Conservation (phyloP, 2,113 vertebrate genomes). For the Pluvianellus socialis region DNA sequence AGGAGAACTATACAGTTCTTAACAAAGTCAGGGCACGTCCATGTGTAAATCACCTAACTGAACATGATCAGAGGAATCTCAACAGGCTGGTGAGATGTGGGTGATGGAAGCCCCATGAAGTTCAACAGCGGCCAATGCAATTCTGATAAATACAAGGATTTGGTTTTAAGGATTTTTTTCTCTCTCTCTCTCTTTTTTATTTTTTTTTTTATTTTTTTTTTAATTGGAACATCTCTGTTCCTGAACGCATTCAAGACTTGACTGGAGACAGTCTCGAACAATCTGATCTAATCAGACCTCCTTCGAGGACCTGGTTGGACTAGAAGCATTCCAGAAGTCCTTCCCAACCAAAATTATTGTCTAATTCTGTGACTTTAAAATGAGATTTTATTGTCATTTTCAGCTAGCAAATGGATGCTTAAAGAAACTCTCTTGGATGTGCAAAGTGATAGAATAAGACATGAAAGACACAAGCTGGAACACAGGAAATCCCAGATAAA, state of each 20-base stretch:
- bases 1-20: neutral
- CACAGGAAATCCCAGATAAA: neutral
- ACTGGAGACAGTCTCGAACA: neutral
- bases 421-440: neutral
- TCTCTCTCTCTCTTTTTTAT: neutral
- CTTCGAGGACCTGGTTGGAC: neutral
- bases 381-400: neutral
- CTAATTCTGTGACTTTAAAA: neutral
- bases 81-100: neutral
- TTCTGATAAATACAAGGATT: neutral
- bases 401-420: neutral
- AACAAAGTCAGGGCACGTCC: rapidly evolving
- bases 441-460: neutral
- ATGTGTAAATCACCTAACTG: neutral
- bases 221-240: neutral
- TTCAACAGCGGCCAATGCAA: neutral
- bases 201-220: neutral
- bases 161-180: neutral
- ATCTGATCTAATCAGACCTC: neutral
- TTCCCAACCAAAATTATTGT: neutral
- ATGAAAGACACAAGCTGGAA: neutral
- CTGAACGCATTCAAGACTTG: rapidly evolving
- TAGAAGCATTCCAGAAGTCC: neutral
- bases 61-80: neutral
- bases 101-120: neutral